A percentile compares a stretch with the other conserved stretches of the same genome.
phyloP scores from a whole-genome alignment of 2,797 vertebrate species.

The Sebastes melanostomus region DNA sequence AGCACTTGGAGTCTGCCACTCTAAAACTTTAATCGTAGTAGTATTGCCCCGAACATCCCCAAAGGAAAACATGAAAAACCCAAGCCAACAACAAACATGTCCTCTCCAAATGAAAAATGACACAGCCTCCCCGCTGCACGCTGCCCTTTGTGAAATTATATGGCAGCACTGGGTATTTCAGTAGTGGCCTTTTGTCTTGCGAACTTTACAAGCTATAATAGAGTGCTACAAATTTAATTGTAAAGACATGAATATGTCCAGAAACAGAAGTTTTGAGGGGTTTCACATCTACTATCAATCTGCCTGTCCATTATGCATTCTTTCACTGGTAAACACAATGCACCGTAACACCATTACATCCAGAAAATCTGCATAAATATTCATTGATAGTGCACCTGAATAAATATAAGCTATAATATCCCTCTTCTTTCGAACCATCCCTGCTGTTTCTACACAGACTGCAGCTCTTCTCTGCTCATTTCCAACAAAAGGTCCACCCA shows the following conservation, averaged over 20 bases:
- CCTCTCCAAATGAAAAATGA: slow-evolving; percentile 64
- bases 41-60: slow-evolving; percentile 45
- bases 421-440: background rate
- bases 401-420: slow-evolving; percentile 18
- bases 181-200: slow-evolving; percentile 27
- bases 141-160: slow-evolving; percentile 48
- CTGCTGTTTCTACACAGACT: background rate
- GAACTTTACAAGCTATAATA: slow-evolving; percentile 1
- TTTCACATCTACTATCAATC: slow-evolving; percentile 12
- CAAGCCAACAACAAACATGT: slow-evolving; percentile 55
- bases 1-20: slow-evolving; percentile 42
- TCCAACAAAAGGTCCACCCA: background rate
- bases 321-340: slow-evolving; percentile 21
- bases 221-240: slow-evolving; percentile 14
- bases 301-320: background rate
- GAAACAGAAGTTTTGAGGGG: slow-evolving; percentile 2
- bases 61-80: slow-evolving; percentile 62
- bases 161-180: slow-evolving; percentile 28
- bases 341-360: slow-evolving; percentile 22
- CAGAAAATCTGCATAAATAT: slow-evolving; percentile 25
- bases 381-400: slow-evolving; percentile 11
- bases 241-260: background rate
- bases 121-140: slow-evolving; percentile 23
- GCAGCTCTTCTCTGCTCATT: background rate
- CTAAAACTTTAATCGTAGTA: slow-evolving; percentile 55